A percentile compares a stretch with the other conserved stretches of the same genome.
Conservation (phyloP, 64 coral and sea anemone species). For the Dendronephthya gigantea region DNA sequence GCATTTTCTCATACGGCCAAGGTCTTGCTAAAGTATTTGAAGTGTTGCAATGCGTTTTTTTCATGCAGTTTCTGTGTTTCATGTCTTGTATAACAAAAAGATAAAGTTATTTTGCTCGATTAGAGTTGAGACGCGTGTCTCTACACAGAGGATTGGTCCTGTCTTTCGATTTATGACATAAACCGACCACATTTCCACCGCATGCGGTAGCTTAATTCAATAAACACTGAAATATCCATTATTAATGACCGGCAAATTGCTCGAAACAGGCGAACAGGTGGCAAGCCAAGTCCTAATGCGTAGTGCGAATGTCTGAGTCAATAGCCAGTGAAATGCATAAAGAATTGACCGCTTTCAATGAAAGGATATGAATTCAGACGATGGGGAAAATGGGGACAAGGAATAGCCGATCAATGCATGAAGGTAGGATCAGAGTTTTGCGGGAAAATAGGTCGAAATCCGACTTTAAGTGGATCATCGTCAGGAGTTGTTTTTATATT, state of each 20-base stretch:
- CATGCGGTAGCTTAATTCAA: background rate
- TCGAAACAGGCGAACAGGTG: background rate
- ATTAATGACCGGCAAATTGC: background rate
- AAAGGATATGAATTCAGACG: background rate
- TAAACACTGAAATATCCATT: background rate
- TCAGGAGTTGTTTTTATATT: background rate
- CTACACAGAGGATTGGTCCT: too few species aligned
- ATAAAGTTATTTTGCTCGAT: too few species aligned
- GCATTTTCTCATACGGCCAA: too few species aligned
- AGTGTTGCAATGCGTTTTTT: too few species aligned
- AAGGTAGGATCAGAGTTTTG: background rate
- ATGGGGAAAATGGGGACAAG: background rate
- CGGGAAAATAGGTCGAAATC: background rate
- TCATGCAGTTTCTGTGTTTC: too few species aligned
- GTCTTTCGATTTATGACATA: too few species aligned
- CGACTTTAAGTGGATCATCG: background rate
- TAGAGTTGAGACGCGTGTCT: too few species aligned
- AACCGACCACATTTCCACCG: background rate
- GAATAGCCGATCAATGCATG: background rate
- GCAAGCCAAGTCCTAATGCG: background rate
- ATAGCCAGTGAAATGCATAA: background rate
- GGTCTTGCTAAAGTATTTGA: too few species aligned
- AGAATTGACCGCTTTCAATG: background rate
- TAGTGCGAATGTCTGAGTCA: background rate
- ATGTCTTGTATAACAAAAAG: too few species aligned